phyloP scores from a whole-genome alignment of 1,140 invertebrate species.

The Drosophila tani region DNA sequence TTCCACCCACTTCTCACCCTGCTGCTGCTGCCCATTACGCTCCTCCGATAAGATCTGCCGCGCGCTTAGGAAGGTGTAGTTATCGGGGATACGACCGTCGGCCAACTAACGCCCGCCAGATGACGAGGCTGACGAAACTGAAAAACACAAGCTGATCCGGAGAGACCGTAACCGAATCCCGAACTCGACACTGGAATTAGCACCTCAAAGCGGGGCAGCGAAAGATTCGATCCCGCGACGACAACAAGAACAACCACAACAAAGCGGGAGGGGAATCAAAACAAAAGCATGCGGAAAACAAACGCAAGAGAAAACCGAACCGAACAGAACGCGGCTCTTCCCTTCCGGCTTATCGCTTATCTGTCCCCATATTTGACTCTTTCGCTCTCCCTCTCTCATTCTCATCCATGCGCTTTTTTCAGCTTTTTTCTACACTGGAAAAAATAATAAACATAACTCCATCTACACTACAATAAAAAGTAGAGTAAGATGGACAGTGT shows the following conservation, averaged over 20 bases:
- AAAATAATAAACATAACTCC: background rate
- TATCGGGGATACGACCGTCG: background rate
- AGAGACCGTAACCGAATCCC: slow-evolving; percentile 22
- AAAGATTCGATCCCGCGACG: background rate
- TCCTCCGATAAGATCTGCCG: slow-evolving; percentile 3
- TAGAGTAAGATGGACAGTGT: too few relatives aligned
- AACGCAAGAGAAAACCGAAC: background rate
- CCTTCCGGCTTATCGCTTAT: slow-evolving; percentile 17
- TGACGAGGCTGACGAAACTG: background rate
- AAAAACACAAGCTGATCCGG: slow-evolving; percentile 6
- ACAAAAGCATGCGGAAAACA: slow-evolving; percentile 23
- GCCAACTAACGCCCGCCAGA: slow-evolving; percentile 4
- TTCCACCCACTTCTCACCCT: background rate
- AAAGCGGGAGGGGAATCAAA: slow-evolving; percentile 1
- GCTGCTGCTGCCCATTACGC: slow-evolving; percentile 2
- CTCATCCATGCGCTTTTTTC: background rate
- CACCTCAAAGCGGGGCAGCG: slow-evolving; percentile 26
- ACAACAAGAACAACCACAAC: background rate
- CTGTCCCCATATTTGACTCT: background rate
- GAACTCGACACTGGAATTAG: slow-evolving; percentile 32
- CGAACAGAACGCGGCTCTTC: background rate
- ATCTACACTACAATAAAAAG: background rate
- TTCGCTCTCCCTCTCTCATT: background rate
- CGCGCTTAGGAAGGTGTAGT: background rate
- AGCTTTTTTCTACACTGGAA: background rate